Evolutionary conservation across 2,113 vertebrate species (phyloP).

Genomic region (Nycticryphes semicollaris): DNA sequence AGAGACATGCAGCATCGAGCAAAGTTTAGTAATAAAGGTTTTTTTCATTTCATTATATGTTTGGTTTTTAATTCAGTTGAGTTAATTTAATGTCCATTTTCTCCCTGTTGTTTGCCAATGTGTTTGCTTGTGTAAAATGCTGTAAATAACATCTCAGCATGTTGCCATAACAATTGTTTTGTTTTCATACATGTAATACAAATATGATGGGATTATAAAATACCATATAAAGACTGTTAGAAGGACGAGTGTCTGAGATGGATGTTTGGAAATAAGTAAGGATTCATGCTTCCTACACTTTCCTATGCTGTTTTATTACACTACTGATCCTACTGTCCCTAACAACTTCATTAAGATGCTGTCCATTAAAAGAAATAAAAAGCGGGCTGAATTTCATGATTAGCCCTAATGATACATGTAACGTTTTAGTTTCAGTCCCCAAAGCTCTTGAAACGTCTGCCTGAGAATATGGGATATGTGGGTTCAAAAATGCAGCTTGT

Average conservation of each 20-base stretch:
- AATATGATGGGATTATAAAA: not conserved
- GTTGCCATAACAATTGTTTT: constrained; percentile 25
- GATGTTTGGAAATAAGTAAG: not conserved
- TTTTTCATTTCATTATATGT: not conserved
- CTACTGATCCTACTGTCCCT: not conserved
- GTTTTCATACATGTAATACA: not conserved
- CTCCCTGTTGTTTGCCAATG: not conserved
- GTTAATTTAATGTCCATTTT: not conserved
- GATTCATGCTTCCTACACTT: not conserved
- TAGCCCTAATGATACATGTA: not conserved
- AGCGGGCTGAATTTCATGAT: not conserved
- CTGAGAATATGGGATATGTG: not conserved
- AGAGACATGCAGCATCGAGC: not conserved
- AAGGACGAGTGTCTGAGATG: not conserved
- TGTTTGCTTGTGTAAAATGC: not conserved
- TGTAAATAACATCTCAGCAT: not conserved
- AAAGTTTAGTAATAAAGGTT: not conserved
- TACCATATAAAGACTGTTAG: not conserved
- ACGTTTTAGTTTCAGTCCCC: not conserved
- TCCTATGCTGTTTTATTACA: not conserved
- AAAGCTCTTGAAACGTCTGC: not conserved
- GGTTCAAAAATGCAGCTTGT: not conserved
- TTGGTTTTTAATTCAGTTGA: not conserved
- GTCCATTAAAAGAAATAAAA: not conserved
- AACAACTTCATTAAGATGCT: not conserved